Evolutionary conservation across 2,888 invertebrate species (phyloP).

Genomic region (Stegana nigrithorax): DNA sequence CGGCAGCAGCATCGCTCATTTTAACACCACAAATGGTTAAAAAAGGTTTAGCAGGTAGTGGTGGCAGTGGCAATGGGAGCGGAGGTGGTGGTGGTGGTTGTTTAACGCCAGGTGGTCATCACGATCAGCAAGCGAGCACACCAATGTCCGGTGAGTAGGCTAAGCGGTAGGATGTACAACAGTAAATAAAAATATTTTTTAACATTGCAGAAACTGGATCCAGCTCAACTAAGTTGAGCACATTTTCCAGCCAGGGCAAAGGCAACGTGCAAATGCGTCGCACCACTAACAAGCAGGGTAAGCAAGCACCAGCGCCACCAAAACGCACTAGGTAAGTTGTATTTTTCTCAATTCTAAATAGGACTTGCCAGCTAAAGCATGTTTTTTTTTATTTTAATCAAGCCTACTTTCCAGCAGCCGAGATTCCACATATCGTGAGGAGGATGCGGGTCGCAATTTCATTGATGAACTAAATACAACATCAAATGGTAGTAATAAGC

Average conservation of each 20-base stretch:
- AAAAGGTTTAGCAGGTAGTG: constrained; percentile 54
- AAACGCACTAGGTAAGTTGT: constrained; percentile 86
- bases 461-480: constrained; percentile 67
- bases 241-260: constrained; percentile 74
- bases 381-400: background rate
- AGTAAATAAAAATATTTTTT: too few relatives aligned
- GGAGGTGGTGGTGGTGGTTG: constrained; percentile 34
- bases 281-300: constrained; percentile 88
- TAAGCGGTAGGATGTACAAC: background rate
- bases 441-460: constrained; percentile 65
- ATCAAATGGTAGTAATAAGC: constrained; percentile 66
- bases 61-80: constrained; percentile 37
- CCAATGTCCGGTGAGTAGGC: constrained; percentile 65
- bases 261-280: constrained; percentile 85
- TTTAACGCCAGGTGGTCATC: constrained; percentile 53
- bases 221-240: constrained; percentile 73
- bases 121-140: constrained; percentile 65
- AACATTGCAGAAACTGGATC: constrained; percentile 69
- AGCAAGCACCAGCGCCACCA: constrained; percentile 95
- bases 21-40: constrained; percentile 69
- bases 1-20: constrained; percentile 64
- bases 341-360: too few relatives aligned
- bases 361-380: background rate
- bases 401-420: constrained; percentile 68
- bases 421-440: constrained; percentile 69